Evolutionary conservation across 2,797 vertebrate genomes (phyloP), one percentile per base, ranked within the genome.

Genomic region (Mionectes olivaceus): DNA sequence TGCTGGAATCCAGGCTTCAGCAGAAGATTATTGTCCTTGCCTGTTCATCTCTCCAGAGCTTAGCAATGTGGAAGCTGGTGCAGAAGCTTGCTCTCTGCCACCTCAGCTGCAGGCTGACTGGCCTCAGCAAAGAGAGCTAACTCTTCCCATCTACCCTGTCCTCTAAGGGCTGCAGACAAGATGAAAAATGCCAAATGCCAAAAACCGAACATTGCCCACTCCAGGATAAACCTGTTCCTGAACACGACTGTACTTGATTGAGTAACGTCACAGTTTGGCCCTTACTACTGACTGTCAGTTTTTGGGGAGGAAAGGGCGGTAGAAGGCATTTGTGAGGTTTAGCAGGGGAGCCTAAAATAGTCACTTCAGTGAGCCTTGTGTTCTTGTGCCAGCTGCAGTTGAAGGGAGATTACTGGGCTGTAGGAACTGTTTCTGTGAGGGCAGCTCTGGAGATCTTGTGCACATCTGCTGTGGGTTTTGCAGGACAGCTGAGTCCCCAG

Each of bases 351-450:
- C 33, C 33, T 37, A 4, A 41, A 69, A 8, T 2, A 39, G 39
- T 60, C 3, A 2, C 5, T 73, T 71, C 5, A 14, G 11, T 4
- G 52, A 70, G 32, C 39, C 0, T 2, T 22, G 13, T 39, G 35
- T 78, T 68, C n/a, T 49, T 28, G 5, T 0, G 4, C 8, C 19
- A n/a, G 13, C 27, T 56, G 52, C 32, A 47, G 0, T 5, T 47
- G 59, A 69, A 82, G 35, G 28, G 24, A 35, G 17, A 5, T 41
- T 37, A 24, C 30, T 61, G 63, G 16, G 9, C 16, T 85, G 56
- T 10, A 56, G 44, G 27, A 68, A 11, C 4, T 28, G 39, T n/a
- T 74, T 22, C 61, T 41, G 3, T 49, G 50, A 60, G 46, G 33
- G 19, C 35, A 56, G 69, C 50, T 43, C 32, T 47, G 21, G 6